Conservation (phyloP, 2,888 invertebrate species). For the Orthosia incerta region DNA sequence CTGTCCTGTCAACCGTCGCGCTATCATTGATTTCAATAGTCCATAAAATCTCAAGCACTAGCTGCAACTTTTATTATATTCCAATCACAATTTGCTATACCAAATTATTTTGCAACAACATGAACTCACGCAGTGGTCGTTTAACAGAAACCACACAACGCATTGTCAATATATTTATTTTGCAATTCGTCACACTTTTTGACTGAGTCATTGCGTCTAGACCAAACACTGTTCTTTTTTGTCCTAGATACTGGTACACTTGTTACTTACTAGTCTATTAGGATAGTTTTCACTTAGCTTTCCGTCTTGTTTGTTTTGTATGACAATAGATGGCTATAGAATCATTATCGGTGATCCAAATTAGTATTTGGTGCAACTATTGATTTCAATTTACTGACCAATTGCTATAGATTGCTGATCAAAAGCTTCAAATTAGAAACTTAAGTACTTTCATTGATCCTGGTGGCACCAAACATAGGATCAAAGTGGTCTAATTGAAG, state of each 20-base stretch:
- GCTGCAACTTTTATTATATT: neutral
- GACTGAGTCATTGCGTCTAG: conserved; percentile 51
- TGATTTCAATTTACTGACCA: conserved; percentile 1
- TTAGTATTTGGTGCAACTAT: conserved; percentile 5
- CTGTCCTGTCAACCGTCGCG: too few relatives aligned
- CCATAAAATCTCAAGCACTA: neutral
- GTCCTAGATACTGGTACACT: conserved; percentile 43
- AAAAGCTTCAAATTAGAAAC: conserved; percentile 14
- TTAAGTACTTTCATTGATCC: neutral
- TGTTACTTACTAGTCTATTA: conserved; percentile 36
- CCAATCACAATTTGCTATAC: neutral
- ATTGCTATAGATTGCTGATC: conserved; percentile 7
- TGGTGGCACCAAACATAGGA: neutral
- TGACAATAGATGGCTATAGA: neutral
- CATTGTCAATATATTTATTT: conserved; percentile 53
- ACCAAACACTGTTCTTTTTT: conserved; percentile 49
- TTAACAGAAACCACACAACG: conserved; percentile 44
- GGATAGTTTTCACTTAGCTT: conserved; percentile 32
- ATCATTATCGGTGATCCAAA: conserved; percentile 17
- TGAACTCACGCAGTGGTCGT: neutral
- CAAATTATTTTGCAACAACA: neutral
- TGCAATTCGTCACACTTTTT: conserved; percentile 51
- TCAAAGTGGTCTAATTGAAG: neutral
- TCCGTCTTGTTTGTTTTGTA: conserved; percentile 4
- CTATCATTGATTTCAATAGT: neutral